Base-by-base conservation (phyloP, 1,140 invertebrate genomes). In the Drosophila azteca region DNA sequence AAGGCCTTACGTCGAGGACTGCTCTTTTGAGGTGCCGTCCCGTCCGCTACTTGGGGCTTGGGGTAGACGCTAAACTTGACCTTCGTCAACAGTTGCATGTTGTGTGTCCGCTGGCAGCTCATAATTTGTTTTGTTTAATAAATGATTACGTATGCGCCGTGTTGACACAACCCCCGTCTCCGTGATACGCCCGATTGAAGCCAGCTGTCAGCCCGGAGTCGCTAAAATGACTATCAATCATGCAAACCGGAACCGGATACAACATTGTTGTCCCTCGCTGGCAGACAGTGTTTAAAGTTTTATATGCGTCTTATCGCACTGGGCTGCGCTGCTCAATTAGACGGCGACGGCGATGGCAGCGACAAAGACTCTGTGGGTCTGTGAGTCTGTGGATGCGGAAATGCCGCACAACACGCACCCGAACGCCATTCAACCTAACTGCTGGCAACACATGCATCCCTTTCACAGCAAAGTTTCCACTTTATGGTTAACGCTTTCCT, bases 81-180 rank as follows among this genome's bases (percentile, higher is more conserved):
- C 82, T 85, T 85, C 77, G 78, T 75, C 78, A 85, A 87, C 79
- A 82, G 59, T 78, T 76, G 79, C 68, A 84, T 66, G 53, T 75
- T 57, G 15, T 29, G 26, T 35, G 35, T 39, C 29, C 41, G 52
- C 65, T 59, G 58, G 20, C 50, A 52, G 35, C 44, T 50, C 48
- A 53, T 68, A 80, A 64, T 60, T 66, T 65, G 49, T 65, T 66
- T 58, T 65, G 44, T 58, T 67, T 58, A 55, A 57, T 66, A 79
- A 61, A 61, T 64, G 57, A 65, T 69, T 68, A 59, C 58, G 49
- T 69, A 74, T 66, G 22, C 65, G 63, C 5, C 66, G 24, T 50
- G 65, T 61, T 63, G 45, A 65, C 62, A 54, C 55, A 62, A 46
- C 15, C 29, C 35, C 35, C 35, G 9, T 35, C 35, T 3, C 11